phyloP scores from a whole-genome alignment of 2,113 vertebrate genomes.

The Mustela lutreola region DNA sequence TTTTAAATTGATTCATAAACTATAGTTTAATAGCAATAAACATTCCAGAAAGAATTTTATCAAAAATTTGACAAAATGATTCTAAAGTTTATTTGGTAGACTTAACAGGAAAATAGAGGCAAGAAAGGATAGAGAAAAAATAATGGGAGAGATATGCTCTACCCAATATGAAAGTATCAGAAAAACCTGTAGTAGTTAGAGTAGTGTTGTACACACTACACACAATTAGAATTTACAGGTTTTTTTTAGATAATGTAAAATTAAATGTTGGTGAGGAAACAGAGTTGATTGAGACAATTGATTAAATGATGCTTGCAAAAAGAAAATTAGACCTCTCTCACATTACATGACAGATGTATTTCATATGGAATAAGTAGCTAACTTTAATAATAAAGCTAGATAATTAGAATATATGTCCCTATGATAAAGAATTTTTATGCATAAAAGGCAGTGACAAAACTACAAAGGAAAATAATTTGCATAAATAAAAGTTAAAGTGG shows the following conservation, averaged over 20 bases:
- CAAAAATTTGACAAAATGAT: background rate
- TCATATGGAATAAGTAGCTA: background rate
- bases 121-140: background rate
- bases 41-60: background rate
- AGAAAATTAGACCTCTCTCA: background rate
- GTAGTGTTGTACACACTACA: background rate
- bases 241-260: background rate
- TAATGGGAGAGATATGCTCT: background rate
- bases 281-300: background rate
- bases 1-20: background rate
- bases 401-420: background rate
- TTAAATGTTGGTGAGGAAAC: background rate
- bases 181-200: background rate
- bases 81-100: background rate
- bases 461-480: constrained; percentile 2
- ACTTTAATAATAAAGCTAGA: constrained; percentile 41
- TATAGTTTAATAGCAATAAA: background rate
- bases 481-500: background rate
- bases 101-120: background rate
- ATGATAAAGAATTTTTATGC: background rate
- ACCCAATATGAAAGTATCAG: background rate
- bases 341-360: background rate
- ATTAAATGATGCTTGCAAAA: constrained; percentile 27
- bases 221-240: background rate
- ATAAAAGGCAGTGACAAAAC: background rate